Percentiles rank a stretch among this genome's conserved stretches.
phyloP scores from a whole-genome alignment of 2,888 invertebrate species.

The Spatulosminthurus flaviceps region DNA sequence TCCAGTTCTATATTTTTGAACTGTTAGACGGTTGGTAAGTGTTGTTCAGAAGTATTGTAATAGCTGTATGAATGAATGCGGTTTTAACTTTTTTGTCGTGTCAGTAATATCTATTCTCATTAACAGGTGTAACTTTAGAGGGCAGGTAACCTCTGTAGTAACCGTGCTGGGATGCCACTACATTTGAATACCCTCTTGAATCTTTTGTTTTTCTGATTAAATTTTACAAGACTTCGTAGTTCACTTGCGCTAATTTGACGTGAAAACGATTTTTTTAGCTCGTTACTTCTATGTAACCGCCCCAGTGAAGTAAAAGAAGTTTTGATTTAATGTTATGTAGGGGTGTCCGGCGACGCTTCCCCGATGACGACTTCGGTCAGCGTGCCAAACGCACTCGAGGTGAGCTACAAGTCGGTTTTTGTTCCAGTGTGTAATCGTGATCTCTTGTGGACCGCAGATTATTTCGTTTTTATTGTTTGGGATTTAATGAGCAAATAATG shows the following conservation, averaged over 20 bases:
- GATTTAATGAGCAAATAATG: no score
- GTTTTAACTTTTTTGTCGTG: neutral
- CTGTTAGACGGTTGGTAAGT: slow-evolving; percentile 8
- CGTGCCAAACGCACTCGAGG: slow-evolving; percentile 59
- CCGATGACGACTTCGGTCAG: slow-evolving; percentile 59
- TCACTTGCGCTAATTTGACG: neutral
- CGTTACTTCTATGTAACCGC: neutral
- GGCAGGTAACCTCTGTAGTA: neutral
- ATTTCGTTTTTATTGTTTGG: no score
- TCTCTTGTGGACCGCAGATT: no score
- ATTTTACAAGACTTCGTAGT: neutral
- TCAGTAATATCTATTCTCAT: slow-evolving; percentile 1
- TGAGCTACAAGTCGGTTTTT: slow-evolving; percentile 25
- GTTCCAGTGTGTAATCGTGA: no score
- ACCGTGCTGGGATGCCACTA: neutral
- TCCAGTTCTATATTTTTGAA: neutral
- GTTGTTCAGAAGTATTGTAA: neutral
- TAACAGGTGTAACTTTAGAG: slow-evolving; percentile 20
- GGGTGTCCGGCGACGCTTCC: slow-evolving; percentile 56
- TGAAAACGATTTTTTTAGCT: neutral
- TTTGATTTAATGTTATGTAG: slow-evolving; percentile 44
- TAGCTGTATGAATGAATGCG: slow-evolving; percentile 10
- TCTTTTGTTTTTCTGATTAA: neutral
- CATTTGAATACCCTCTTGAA: neutral
- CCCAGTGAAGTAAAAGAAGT: neutral